phyloP scores from a whole-genome alignment of 2,797 vertebrate genomes.

The Danio kyathit region DNA sequence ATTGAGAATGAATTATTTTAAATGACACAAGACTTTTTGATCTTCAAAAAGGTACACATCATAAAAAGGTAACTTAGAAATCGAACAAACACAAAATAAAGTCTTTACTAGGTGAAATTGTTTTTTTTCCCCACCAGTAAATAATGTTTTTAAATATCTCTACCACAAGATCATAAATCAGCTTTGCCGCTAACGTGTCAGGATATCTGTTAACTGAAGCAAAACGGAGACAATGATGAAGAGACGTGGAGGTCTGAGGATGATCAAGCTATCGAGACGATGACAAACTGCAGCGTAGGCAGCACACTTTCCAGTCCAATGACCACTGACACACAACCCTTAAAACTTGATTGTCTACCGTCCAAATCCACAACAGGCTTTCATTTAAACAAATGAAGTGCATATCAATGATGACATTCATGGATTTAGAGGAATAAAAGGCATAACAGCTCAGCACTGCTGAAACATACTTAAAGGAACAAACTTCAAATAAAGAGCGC shows the following conservation, averaged over 20 bases:
- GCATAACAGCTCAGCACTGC: background rate
- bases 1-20: background rate
- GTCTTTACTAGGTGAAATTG: background rate
- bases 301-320: constrained; percentile 48
- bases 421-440: constrained; percentile 19
- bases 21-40: background rate
- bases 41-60: background rate
- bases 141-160: constrained; percentile 40
- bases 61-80: background rate
- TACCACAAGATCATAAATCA: constrained; percentile 48
- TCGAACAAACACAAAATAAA: background rate
- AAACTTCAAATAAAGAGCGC: background rate
- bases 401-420: background rate
- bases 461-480: background rate
- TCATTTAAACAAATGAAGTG: constrained; percentile 5
- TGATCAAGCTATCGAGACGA: constrained; percentile 55
- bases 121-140: background rate
- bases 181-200: constrained; percentile 4
- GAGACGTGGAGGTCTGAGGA: constrained; percentile 33
- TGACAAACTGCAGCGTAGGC: constrained; percentile 47
- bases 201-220: constrained; percentile 52
- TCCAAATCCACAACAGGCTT: constrained; percentile 5
- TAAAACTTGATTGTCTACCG: constrained; percentile 26
- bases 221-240: constrained; percentile 54
- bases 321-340: constrained; percentile 35